Conservation (phyloP, 2,888 invertebrate species). For the Zonitis immaculata region DNA sequence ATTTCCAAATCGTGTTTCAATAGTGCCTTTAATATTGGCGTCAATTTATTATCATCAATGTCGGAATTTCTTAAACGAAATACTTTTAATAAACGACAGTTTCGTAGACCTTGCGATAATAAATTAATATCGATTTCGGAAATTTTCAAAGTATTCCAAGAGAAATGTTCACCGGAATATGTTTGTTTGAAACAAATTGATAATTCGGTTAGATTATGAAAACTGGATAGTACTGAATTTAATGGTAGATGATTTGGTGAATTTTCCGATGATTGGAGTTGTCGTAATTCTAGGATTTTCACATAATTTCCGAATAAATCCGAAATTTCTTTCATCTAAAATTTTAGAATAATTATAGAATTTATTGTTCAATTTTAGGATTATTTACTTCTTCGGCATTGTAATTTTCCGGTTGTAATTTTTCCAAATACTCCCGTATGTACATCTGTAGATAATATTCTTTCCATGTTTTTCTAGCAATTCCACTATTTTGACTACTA, state of each 20-base stretch:
- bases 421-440: slow-evolving; percentile 39
- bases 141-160: slow-evolving; percentile 36
- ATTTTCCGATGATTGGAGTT: slow-evolving; percentile 31
- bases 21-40: slow-evolving; percentile 35
- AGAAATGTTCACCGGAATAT: slow-evolving; percentile 39
- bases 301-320: slow-evolving; percentile 37
- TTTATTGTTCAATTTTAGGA: slow-evolving; percentile 2
- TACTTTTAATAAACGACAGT: slow-evolving; percentile 30
- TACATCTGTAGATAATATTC: slow-evolving; percentile 40
- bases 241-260: slow-evolving; percentile 36
- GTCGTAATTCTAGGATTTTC: slow-evolving; percentile 30
- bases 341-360: slow-evolving; percentile 3
- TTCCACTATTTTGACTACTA: no score
- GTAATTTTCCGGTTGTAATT: slow-evolving; percentile 41
- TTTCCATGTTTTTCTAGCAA: slow-evolving; percentile 37
- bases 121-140: slow-evolving; percentile 36
- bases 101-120: slow-evolving; percentile 38
- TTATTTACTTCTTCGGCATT: slow-evolving; percentile 37
- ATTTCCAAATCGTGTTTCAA: slow-evolving; percentile 31
- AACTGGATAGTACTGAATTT: slow-evolving; percentile 34
- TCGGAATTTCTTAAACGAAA: slow-evolving; percentile 41
- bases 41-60: slow-evolving; percentile 37
- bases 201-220: slow-evolving; percentile 38
- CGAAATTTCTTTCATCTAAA: slow-evolving; percentile 39
- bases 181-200: slow-evolving; percentile 42